These are phyloP conservation scores for Scarus forsteni DNA, from an alignment of 2,797 vertebrate species.

Conservation along the genomic window DNA sequence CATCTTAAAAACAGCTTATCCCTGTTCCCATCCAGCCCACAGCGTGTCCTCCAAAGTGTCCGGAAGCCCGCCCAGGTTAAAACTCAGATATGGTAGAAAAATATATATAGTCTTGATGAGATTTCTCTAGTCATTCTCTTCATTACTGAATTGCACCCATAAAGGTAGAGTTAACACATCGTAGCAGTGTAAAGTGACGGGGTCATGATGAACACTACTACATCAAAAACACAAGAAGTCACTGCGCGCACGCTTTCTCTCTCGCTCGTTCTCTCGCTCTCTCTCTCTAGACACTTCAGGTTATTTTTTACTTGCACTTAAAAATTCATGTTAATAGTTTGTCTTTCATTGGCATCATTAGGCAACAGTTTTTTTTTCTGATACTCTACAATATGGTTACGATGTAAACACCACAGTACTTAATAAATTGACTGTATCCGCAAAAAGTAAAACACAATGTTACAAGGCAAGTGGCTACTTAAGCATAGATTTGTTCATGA, in stretches of 20 bases:
- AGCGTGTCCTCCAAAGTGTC: slow-evolving; percentile 53
- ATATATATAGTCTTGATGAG: slow-evolving; percentile 88
- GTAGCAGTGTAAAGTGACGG: slow-evolving; percentile 75
- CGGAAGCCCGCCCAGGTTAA: slow-evolving; percentile 78
- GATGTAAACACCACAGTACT: slow-evolving; percentile 88
- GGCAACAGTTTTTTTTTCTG: slow-evolving; percentile 76
- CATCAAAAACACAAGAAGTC: slow-evolving; percentile 48
- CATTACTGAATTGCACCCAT: slow-evolving; percentile 82
- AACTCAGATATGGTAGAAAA: slow-evolving; percentile 89
- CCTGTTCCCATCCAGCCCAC: slow-evolving; percentile 4
- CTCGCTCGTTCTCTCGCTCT: slow-evolving; percentile 29
- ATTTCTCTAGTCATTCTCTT: slow-evolving; percentile 82
- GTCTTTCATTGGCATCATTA: slow-evolving; percentile 86
- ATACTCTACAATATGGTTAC: slow-evolving; percentile 84
- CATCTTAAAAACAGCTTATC: slow-evolving; percentile 15
- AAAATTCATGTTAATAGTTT: slow-evolving; percentile 78
- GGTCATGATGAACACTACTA: slow-evolving; percentile 75
- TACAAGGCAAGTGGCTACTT: slow-evolving; percentile 87
- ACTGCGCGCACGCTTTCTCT: slow-evolving; percentile 51
- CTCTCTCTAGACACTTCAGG: slow-evolving; percentile 79
- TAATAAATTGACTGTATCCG: slow-evolving; percentile 79
- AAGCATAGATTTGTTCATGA: slow-evolving; percentile 86
- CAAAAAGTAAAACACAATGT: slow-evolving; percentile 85
- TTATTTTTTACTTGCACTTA: slow-evolving; percentile 76
- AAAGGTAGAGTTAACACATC: slow-evolving; percentile 74